Evolutionary conservation across 2,888 invertebrate genomes (phyloP).

Genomic region (Nebria brevicollis): DNA sequence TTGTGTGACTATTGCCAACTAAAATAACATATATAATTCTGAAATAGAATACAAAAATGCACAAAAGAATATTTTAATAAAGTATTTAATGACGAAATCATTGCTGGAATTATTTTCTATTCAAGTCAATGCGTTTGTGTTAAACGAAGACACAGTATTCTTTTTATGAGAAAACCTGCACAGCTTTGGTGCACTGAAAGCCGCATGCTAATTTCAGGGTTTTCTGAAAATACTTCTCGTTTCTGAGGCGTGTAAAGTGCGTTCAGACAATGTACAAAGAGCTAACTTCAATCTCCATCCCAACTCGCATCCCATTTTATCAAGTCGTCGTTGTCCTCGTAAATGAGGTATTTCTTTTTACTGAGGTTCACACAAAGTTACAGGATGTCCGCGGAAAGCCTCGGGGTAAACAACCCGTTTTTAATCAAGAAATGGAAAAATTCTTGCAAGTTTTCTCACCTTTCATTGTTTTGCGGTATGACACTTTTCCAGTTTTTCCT

Average conservation of each 20-base stretch:
- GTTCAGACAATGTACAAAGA: conserved; percentile 8
- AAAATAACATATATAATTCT: neutral
- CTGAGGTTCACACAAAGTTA: neutral
- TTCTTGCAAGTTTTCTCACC: neutral
- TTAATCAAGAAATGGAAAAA: conserved; percentile 23
- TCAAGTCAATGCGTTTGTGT: neutral
- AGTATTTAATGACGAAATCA: neutral
- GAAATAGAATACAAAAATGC: neutral
- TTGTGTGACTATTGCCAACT: neutral
- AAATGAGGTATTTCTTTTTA: conserved; percentile 13
- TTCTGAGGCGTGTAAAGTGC: conserved; percentile 13
- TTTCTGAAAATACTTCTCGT: conserved; percentile 2
- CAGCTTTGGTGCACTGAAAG: neutral
- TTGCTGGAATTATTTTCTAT: neutral
- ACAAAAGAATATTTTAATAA: neutral
- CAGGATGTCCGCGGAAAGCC: neutral
- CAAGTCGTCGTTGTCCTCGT: conserved; percentile 10
- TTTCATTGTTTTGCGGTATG: neutral
- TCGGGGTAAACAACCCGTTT: neutral
- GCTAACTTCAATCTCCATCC: conserved; percentile 10
- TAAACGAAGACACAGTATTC: neutral
- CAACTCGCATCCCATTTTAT: neutral
- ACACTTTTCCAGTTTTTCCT: neutral
- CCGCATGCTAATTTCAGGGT: conserved; percentile 3
- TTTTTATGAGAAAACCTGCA: neutral